Conservation (phyloP, 2,888 invertebrate genomes). For the Lepidochrysops patricia region DNA sequence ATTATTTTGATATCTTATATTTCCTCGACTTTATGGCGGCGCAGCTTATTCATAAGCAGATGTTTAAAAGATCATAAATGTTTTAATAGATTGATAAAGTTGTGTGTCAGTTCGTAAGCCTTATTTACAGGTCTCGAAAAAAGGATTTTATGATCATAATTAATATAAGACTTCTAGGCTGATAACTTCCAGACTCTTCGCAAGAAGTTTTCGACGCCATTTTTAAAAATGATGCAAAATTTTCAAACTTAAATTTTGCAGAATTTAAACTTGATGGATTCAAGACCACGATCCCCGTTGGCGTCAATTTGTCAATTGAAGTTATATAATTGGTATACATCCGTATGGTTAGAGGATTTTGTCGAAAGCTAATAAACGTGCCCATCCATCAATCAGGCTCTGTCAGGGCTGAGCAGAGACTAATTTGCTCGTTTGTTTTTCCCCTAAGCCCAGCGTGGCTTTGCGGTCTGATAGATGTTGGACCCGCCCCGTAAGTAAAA, state of each 20-base stretch:
- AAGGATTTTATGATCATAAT: background rate
- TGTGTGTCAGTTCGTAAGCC: background rate
- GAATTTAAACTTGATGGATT: too few relatives aligned
- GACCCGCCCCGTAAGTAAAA: slow-evolving; percentile 23
- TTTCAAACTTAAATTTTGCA: too few relatives aligned
- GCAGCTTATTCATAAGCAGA: background rate
- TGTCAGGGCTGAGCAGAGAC: slow-evolving; percentile 51
- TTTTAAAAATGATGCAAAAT: too few relatives aligned
- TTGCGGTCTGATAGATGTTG: slow-evolving; percentile 35
- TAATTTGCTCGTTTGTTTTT: slow-evolving; percentile 72
- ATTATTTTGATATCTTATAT: background rate
- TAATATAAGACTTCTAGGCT: background rate
- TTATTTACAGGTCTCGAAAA: background rate
- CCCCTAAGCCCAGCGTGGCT: slow-evolving; percentile 53
- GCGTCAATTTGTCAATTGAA: background rate
- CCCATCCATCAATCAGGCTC: slow-evolving; percentile 70
- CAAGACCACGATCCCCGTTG: background rate
- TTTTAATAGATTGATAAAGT: slow-evolving; percentile 1
- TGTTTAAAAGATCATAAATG: background rate
- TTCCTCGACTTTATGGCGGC: background rate
- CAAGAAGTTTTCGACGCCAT: too few relatives aligned
- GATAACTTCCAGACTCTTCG: background rate
- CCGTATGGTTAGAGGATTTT: slow-evolving; percentile 32
- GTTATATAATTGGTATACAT: background rate
- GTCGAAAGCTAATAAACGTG: slow-evolving; percentile 42